These are phyloP conservation scores for Lynx canadensis DNA, from an alignment of 2,113 vertebrate genomes.

Conservation along the genomic window DNA sequence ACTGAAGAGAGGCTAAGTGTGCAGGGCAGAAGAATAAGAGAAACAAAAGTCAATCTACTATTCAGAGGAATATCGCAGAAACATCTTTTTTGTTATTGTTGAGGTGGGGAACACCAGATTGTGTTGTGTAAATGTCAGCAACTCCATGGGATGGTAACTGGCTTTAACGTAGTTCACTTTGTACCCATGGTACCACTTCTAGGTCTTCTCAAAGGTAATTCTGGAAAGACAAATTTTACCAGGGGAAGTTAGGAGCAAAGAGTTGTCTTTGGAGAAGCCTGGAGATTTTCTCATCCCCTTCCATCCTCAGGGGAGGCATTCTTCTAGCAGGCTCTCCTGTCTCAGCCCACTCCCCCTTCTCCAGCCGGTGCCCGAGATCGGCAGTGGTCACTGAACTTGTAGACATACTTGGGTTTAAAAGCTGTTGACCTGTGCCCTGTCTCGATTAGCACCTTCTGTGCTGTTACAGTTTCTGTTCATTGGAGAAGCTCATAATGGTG, in stretches of 20 bases:
- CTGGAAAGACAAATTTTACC: not conserved
- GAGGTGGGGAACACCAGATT: not conserved
- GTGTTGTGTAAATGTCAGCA: not conserved
- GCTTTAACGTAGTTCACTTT: not conserved
- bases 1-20: not conserved
- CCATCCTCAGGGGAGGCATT: not conserved
- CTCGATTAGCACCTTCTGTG: not conserved
- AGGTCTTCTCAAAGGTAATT: not conserved
- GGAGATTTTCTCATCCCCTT: not conserved
- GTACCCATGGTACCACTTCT: not conserved
- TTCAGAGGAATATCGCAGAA: not conserved
- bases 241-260: not conserved
- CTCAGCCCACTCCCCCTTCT: rapidly evolving
- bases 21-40: not conserved
- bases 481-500: not conserved
- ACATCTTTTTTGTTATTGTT: not conserved
- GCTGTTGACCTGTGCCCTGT: not conserved
- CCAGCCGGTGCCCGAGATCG: not conserved
- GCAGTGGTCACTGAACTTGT: not conserved
- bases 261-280: not conserved
- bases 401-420: not conserved
- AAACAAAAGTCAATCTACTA: not conserved
- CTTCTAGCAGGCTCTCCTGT: not conserved
- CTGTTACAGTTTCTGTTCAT: not conserved
- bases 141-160: not conserved